Evolutionary conservation across 1,140 invertebrate genomes (phyloP).

Genomic region (Mycetomoellerius zeteki): DNA sequence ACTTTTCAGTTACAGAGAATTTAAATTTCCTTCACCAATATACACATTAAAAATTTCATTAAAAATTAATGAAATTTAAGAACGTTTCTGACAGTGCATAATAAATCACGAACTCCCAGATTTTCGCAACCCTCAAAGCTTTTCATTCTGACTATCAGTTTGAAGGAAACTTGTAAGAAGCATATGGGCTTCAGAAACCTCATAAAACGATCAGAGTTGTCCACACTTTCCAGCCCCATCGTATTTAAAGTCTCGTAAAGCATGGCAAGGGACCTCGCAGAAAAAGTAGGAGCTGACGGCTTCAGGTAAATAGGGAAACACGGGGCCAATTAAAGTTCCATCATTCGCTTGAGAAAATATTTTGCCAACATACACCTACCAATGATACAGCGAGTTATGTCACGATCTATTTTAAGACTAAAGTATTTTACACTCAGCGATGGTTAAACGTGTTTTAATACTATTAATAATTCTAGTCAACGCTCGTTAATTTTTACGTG

Average conservation of each 20-base stretch:
- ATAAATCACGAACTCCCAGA: no score
- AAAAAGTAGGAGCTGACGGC: conserved; percentile 34
- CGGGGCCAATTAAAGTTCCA: conserved; percentile 7
- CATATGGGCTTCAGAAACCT: conserved; percentile 63
- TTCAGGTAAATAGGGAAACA: conserved; percentile 28
- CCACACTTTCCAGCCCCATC: conserved; percentile 66
- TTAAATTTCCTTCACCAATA: no score
- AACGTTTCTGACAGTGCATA: no score
- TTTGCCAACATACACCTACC: conserved; percentile 13
- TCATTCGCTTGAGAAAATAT: conserved; percentile 28
- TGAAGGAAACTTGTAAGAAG: conserved; percentile 9
- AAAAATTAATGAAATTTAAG: no score
- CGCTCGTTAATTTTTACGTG: conserved; percentile 33
- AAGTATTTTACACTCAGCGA: conserved; percentile 22
- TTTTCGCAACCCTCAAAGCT: not conserved
- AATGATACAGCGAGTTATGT: conserved; percentile 21
- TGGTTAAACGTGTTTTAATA: conserved; percentile 12
- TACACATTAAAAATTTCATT: no score
- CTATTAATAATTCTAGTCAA: conserved; percentile 53
- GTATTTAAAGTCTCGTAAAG: conserved; percentile 78
- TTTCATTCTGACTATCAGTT: not conserved
- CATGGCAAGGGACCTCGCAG: not conserved
- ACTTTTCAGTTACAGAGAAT: no score
- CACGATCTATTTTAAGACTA: conserved; percentile 34
- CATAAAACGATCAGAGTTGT: conserved; percentile 80